These are phyloP conservation scores for Zhengitettix transpicula DNA, from an alignment of 2,888 invertebrate genomes.

Conservation along the genomic window DNA sequence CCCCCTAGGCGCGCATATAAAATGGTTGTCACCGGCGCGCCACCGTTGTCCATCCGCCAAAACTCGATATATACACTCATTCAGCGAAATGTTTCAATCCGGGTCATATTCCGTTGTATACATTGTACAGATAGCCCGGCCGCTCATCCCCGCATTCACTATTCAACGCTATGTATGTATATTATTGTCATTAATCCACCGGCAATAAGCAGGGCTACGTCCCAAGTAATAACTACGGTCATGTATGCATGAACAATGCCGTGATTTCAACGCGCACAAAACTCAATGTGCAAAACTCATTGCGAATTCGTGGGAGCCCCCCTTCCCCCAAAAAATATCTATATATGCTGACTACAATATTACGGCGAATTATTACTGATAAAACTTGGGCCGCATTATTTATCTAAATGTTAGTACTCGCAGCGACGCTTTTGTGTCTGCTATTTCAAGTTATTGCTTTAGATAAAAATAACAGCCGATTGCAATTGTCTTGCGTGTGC, in stretches of 20 bases:
- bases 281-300: slow-evolving; percentile 7
- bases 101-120: slow-evolving; percentile 10
- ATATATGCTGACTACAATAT: neutral
- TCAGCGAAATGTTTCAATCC: slow-evolving; percentile 10
- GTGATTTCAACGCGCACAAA: slow-evolving; percentile 11
- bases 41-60: slow-evolving; percentile 7
- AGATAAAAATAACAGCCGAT: slow-evolving; percentile 14
- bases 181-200: slow-evolving; percentile 14
- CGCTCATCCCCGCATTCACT: slow-evolving; percentile 1
- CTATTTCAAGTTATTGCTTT: slow-evolving; percentile 12
- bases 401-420: slow-evolving; percentile 10
- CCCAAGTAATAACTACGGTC: slow-evolving; percentile 11
- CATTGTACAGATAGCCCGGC: slow-evolving; percentile 9
- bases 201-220: slow-evolving; percentile 11
- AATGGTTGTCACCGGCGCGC: slow-evolving; percentile 6
- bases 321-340: neutral
- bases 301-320: slow-evolving; percentile 1
- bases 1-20: slow-evolving; percentile 11
- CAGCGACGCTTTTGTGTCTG: slow-evolving; percentile 4
- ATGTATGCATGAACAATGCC: slow-evolving; percentile 10
- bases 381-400: slow-evolving; percentile 7
- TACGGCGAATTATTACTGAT: slow-evolving; percentile 6
- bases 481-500: slow-evolving; percentile 11
- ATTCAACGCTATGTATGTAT: slow-evolving; percentile 6
- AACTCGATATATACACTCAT: slow-evolving; percentile 8